Evolutionary conservation across 1,140 invertebrate species (phyloP).

Genomic region (Brachionus rotundiformis): DNA sequence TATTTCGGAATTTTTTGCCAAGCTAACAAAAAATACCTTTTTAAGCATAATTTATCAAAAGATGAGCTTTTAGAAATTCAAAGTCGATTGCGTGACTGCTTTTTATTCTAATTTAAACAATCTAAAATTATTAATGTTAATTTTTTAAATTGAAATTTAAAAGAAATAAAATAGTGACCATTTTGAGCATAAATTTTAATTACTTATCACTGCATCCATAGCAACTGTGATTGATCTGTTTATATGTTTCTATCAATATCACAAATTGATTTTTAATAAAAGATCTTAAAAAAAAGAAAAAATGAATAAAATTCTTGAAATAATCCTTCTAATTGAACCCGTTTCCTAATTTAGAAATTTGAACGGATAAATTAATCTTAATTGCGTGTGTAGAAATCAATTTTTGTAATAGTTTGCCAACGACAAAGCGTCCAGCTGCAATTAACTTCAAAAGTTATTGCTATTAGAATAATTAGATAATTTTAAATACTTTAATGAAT

Average conservation of each 20-base stretch:
- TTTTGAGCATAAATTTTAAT: neutral
- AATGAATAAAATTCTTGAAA: neutral
- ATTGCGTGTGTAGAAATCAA: too few species aligned
- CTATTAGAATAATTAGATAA: neutral
- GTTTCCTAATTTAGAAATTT: too few species aligned
- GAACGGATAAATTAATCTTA: too few species aligned
- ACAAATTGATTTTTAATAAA: too few species aligned
- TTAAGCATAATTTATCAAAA: neutral
- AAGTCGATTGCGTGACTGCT: neutral
- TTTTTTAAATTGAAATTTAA: neutral
- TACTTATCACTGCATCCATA: neutral
- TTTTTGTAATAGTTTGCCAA: too few species aligned
- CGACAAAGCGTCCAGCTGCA: neutral
- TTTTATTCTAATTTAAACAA: neutral
- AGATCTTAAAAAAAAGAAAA: too few species aligned
- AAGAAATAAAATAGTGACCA: too few species aligned
- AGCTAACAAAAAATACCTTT: neutral
- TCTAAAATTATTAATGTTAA: neutral
- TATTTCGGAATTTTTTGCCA: too few species aligned
- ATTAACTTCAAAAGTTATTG: neutral
- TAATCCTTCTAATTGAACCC: too few species aligned
- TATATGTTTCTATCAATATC: too few species aligned
- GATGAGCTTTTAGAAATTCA: neutral
- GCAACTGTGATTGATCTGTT: neutral
- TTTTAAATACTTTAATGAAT: neutral